Conservation (phyloP, 37 sponge, comb jelly and placozoan genomes). For the Cliona cf. orientalis region DNA sequence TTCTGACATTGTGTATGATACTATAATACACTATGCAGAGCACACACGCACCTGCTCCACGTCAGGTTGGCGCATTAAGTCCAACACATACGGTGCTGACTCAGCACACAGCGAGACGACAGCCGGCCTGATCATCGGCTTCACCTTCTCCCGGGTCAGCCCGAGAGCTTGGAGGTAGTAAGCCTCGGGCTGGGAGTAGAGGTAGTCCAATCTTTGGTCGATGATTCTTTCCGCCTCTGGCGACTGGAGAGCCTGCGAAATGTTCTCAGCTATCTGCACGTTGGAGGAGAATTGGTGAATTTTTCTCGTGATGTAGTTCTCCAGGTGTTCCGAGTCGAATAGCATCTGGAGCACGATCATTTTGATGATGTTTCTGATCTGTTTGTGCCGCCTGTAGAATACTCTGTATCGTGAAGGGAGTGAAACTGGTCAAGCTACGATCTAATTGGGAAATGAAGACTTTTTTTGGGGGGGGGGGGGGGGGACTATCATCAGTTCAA, state of each 20-base stretch:
- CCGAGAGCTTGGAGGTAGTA: slow-evolving; percentile 62
- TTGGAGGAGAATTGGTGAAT: slow-evolving; percentile 51
- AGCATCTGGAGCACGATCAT: slow-evolving; percentile 67
- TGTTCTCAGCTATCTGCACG: slow-evolving; percentile 53
- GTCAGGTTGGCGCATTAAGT: not conserved
- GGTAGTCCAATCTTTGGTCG: slow-evolving; percentile 24
- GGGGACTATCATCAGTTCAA: too few species aligned
- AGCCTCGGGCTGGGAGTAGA: slow-evolving; percentile 62
- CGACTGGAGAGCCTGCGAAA: slow-evolving; percentile 55
- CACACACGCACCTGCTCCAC: slow-evolving; percentile 9
- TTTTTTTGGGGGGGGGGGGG: too few species aligned
- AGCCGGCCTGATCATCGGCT: slow-evolving; percentile 69
- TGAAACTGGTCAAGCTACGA: too few species aligned
- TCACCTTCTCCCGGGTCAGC: slow-evolving; percentile 34
- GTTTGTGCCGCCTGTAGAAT: slow-evolving; percentile 54
- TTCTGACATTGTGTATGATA: too few species aligned
- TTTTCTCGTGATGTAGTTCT: slow-evolving; percentile 60
- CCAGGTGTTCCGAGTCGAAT: slow-evolving; percentile 66
- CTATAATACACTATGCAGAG: too few species aligned
- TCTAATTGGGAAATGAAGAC: too few species aligned
- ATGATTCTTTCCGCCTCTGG: slow-evolving; percentile 47
- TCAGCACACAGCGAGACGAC: slow-evolving; percentile 83
- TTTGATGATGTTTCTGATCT: slow-evolving; percentile 66
- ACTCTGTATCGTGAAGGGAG: slow-evolving; percentile 50
- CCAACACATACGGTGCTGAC: slow-evolving; percentile 59